These are phyloP conservation scores for Auanema freiburgensis DNA, from an alignment of 2,888 invertebrate genomes.

Conservation along the genomic window DNA sequence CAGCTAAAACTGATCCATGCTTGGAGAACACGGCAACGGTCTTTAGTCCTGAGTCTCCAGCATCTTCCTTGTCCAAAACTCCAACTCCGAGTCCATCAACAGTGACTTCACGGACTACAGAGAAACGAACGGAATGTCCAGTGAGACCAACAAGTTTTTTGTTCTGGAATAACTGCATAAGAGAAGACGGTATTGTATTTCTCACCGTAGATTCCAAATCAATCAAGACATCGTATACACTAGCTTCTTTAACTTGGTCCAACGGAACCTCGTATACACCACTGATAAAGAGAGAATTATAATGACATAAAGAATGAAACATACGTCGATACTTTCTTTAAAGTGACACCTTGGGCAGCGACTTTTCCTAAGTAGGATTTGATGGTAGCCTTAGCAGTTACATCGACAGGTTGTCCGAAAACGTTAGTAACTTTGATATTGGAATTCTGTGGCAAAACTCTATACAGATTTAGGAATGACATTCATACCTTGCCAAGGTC, in stretches of 20 bases:
- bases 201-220: no score
- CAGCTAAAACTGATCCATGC: conserved; percentile 75
- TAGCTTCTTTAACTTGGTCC: no score
- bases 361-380: no score
- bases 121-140: conserved; percentile 1
- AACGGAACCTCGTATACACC: no score
- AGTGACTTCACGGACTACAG: conserved; percentile 66
- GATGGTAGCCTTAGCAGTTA: no score
- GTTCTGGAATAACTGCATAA: not conserved
- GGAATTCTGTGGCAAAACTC: not conserved
- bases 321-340: no score
- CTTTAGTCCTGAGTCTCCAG: conserved; percentile 9
- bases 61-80: conserved; percentile 67
- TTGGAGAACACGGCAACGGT: conserved; percentile 78
- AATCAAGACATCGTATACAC: no score
- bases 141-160: not conserved
- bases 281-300: no score
- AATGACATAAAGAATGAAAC: no score
- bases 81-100: conserved; percentile 73
- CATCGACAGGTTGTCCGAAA: no score
- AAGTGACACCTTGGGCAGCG: no score
- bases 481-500: conserved; percentile 5
- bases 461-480: not conserved
- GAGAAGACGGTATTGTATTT: not conserved
- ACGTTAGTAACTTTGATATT: no score